Conservation (phyloP, 2,888 invertebrate genomes). For the Athetis lepigone region DNA sequence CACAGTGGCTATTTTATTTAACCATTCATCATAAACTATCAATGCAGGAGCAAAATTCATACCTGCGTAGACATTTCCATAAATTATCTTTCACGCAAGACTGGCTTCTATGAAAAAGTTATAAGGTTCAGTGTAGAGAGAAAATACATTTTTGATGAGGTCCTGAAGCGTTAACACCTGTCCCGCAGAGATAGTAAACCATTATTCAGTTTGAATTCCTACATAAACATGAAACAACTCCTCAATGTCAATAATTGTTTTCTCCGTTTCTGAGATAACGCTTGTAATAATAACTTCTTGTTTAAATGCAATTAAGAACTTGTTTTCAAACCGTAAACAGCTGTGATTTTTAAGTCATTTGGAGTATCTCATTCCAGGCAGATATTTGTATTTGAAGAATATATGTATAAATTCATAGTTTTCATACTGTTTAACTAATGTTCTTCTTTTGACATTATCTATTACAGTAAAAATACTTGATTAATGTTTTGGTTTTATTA, state of each 20-base stretch:
- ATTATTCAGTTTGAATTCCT: slow-evolving; percentile 18
- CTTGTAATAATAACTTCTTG: slow-evolving; percentile 9
- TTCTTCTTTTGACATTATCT: too few species aligned
- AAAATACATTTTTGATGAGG: slow-evolving; percentile 52
- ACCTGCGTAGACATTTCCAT: slow-evolving; percentile 15
- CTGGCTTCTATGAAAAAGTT: slow-evolving; percentile 36
- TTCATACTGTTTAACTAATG: too few species aligned
- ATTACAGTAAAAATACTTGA: too few species aligned
- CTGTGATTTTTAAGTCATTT: not conserved
- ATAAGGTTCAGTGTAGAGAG: slow-evolving; percentile 24
- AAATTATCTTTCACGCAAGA: slow-evolving; percentile 28
- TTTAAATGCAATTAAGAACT: slow-evolving; percentile 5
- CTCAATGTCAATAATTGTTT: slow-evolving; percentile 20
- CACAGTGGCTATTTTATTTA: slow-evolving; percentile 12
- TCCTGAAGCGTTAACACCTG: slow-evolving; percentile 48
- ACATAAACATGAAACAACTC: slow-evolving; percentile 28
- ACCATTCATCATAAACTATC: slow-evolving; percentile 20
- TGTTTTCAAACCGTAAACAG: not conserved
- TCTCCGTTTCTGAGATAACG: slow-evolving; percentile 27
- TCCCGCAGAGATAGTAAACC: slow-evolving; percentile 30
- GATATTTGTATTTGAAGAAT: too few species aligned
- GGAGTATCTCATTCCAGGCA: not conserved
- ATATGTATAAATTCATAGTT: too few species aligned
- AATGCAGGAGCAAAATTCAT: slow-evolving; percentile 15
- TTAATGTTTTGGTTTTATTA: too few species aligned